Evolutionary conservation across 2,113 vertebrate genomes (phyloP), one percentile per base, ranked within the genome.

Genomic region (Oceanodroma tethys): DNA sequence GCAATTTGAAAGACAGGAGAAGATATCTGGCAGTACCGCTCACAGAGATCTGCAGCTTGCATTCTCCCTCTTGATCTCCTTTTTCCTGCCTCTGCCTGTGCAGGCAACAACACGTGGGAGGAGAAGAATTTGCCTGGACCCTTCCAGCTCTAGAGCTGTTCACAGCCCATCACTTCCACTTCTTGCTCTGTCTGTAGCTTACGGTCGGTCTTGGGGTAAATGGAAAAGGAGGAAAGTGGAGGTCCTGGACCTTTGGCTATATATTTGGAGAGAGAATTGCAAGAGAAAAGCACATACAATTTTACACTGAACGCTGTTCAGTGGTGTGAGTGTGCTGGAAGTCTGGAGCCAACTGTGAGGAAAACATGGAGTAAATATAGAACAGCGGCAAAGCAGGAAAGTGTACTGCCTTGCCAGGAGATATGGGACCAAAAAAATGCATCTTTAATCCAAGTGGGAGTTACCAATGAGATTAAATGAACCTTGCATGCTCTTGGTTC

Each of bases 311-410:
- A 67, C 7, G 13, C n/a, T 20, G 7, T 36, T 42, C n/a, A 62
- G 26, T n/a, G 4, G 6, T 60, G 38, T 84, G 34, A 72, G 5
- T 19, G 13, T 70, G 42, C 22, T 30, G 67, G 22, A 86, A 58
- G 21, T 83, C 47, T 85, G 48, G 29, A 94, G 7, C 9, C 0
- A 0, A 36, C 8, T 13, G 3, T 40, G 67, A 83, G 52, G 79
- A 78, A 91, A 96, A 88, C 4, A 6, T n/a, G 19, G 30, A 94
- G 60, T 86, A 78, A 86, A 86, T 73, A 89, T 22, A 53, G 53
- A 93, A 70, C 36, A 81, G 34, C 16, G 6, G 1, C n/a, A 62
- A 66, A 47, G 50, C 76, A 87, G 55, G 30, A 47, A 70, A 60
- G 11, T 36, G 43, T 48, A 42, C 25, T 11, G 16, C 29, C 59